Conservation (phyloP, 2,888 invertebrate genomes). For the Hydroisotoma schaefferi region DNA sequence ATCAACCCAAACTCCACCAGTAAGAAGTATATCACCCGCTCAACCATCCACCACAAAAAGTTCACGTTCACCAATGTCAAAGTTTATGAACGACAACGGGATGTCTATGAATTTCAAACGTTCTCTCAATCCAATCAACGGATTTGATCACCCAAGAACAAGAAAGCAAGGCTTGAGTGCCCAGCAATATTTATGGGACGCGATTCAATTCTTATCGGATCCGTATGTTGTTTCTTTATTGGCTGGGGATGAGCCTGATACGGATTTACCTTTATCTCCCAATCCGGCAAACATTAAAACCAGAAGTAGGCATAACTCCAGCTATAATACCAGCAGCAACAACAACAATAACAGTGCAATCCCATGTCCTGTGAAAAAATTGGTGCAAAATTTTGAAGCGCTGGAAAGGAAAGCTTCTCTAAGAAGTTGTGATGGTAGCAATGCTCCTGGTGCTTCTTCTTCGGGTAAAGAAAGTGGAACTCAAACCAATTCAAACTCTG, state of each 20-base stretch:
- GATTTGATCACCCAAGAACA: neutral
- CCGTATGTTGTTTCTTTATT: constrained; percentile 45
- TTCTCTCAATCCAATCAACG: neutral
- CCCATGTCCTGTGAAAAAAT: constrained; percentile 26
- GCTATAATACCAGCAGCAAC: constrained; percentile 23
- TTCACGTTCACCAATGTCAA: neutral
- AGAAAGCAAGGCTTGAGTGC: constrained; percentile 35
- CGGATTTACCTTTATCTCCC: constrained; percentile 4
- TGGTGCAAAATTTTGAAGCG: constrained; percentile 21
- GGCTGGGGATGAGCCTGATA: constrained; percentile 33
- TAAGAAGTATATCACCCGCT: constrained; percentile 5
- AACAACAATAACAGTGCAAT: neutral
- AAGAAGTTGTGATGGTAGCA: constrained; percentile 21
- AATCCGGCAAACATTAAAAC: constrained; percentile 3
- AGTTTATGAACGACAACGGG: constrained; percentile 15
- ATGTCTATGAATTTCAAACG: constrained; percentile 9
- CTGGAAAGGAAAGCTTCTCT: constrained; percentile 24
- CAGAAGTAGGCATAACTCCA: constrained; percentile 6
- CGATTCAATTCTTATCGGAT: constrained; percentile 44
- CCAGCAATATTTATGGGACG: constrained; percentile 47
- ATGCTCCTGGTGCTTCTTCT: constrained; percentile 1
- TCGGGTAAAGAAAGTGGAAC: neutral
- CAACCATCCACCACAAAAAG: constrained; percentile 1
- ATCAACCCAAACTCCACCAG: constrained; percentile 1
- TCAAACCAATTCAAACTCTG: constrained; percentile 5